A percentile compares a stretch with the other conserved stretches of the same genome.
Evolutionary conservation across 2,888 invertebrate genomes (phyloP).

Genomic region (Crepidodera aurea): DNA sequence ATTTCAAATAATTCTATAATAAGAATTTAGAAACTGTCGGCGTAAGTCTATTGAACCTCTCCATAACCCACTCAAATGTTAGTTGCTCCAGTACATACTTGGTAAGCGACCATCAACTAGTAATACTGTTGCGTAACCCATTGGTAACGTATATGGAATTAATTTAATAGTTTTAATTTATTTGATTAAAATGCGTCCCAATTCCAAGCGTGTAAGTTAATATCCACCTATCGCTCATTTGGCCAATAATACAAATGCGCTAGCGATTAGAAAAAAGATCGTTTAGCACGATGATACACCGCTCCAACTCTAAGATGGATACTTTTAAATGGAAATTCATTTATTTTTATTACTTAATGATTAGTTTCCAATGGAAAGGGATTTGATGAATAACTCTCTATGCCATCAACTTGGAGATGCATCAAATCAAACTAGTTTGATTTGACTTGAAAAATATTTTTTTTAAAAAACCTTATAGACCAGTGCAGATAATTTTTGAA

Average conservation of each 20-base stretch:
- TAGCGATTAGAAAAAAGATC: conserved; percentile 1
- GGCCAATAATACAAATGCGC: not conserved
- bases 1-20: conserved; percentile 22
- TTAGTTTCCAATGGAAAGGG: not conserved
- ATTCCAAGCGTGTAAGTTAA: conserved; percentile 42
- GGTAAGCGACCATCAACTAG: conserved; percentile 35
- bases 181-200: conserved; percentile 50
- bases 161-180: conserved; percentile 50
- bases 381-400: too few relatives aligned
- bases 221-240: conserved; percentile 18
- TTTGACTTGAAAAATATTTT: too few relatives aligned
- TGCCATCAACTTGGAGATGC: too few relatives aligned
- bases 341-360: conserved; percentile 5
- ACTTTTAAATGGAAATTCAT: conserved; percentile 3
- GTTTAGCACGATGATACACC: not conserved
- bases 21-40: conserved; percentile 36
- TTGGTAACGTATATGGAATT: conserved; percentile 46
- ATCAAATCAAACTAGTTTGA: too few relatives aligned
- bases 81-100: conserved; percentile 36
- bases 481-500: too few relatives aligned
- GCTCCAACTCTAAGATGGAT: not conserved
- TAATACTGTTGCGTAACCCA: conserved; percentile 35
- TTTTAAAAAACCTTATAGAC: too few relatives aligned
- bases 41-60: conserved; percentile 17
- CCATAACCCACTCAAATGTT: conserved; percentile 29